A percentile compares a stretch with the other conserved stretches of the same genome.
phyloP scores from a whole-genome alignment of 2,888 invertebrate genomes.

The Cerastis rubricosa region DNA sequence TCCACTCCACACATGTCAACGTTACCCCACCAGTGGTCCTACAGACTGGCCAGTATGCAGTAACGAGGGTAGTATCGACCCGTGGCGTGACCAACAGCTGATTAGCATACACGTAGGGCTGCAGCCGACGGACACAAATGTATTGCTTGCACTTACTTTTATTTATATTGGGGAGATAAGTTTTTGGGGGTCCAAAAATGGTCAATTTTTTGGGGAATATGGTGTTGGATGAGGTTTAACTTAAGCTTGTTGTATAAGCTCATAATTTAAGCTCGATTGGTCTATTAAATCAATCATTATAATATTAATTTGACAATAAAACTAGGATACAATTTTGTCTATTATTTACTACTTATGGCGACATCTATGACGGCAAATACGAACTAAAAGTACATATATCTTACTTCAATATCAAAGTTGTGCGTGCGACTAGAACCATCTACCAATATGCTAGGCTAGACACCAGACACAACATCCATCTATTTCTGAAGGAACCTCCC shows the following conservation, averaged over 20 bases:
- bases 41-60: slow-evolving; percentile 44
- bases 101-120: slow-evolving; percentile 76
- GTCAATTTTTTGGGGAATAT: background rate
- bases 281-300: background rate
- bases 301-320: background rate
- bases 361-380: background rate
- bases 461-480: background rate
- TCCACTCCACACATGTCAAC: slow-evolving; percentile 10
- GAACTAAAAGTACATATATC: background rate
- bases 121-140: slow-evolving; percentile 39
- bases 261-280: background rate
- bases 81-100: slow-evolving; percentile 73
- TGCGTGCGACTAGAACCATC: background rate
- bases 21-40: slow-evolving; percentile 18
- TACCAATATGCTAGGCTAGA: background rate
- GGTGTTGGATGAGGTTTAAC: background rate
- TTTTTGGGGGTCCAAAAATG: slow-evolving; percentile 22
- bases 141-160: slow-evolving; percentile 34
- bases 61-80: slow-evolving; percentile 68
- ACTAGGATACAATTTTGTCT: background rate
- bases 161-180: slow-evolving; percentile 30
- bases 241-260: background rate
- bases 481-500: background rate
- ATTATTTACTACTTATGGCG: background rate
- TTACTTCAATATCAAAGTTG: background rate